These are phyloP conservation scores for Drosophila vallismaia DNA, from an alignment of 2,888 invertebrate species.

Conservation along the genomic window DNA sequence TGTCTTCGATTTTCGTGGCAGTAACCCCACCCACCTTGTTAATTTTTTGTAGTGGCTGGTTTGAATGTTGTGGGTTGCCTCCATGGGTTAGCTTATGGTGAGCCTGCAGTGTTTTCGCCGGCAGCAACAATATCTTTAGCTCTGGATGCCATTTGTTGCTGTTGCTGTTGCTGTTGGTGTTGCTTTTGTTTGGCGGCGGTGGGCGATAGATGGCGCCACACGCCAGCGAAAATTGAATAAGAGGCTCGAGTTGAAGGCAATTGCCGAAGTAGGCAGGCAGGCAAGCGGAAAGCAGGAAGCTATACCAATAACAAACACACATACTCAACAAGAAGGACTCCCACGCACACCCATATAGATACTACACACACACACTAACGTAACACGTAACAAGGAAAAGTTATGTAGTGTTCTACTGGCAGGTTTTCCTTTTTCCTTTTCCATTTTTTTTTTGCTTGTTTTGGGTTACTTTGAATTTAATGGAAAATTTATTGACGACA, in stretches of 20 bases:
- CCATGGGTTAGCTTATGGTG: slow-evolving; percentile 66
- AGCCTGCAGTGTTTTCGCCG: slow-evolving; percentile 60
- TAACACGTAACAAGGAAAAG: slow-evolving; percentile 50
- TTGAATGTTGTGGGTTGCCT: slow-evolving; percentile 31
- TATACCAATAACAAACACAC: slow-evolving; percentile 58
- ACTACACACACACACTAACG: slow-evolving; percentile 20
- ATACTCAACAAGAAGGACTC: slow-evolving; percentile 9
- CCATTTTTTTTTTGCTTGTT: slow-evolving; percentile 49
- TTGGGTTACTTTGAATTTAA: slow-evolving; percentile 76
- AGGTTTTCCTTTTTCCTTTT: slow-evolving; percentile 65
- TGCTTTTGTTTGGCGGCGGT: slow-evolving; percentile 39
- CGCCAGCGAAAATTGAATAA: slow-evolving; percentile 72
- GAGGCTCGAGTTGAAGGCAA: slow-evolving; percentile 55
- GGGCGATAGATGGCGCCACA: slow-evolving; percentile 76
- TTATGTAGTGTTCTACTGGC: slow-evolving; percentile 72
- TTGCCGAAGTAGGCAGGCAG: slow-evolving; percentile 39
- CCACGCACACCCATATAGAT: slow-evolving; percentile 15
- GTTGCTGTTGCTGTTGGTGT: slow-evolving; percentile 45
- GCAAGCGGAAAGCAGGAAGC: slow-evolving; percentile 64
- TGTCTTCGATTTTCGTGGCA: slow-evolving; percentile 12
- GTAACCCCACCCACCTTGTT: neutral
- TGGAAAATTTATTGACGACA: slow-evolving; percentile 82
- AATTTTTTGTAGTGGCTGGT: slow-evolving; percentile 31
- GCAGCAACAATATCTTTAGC: slow-evolving; percentile 53
- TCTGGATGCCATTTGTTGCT: slow-evolving; percentile 50